Base-by-base conservation (phyloP, 1,140 invertebrate species). In the Sycophila sp. region DNA sequence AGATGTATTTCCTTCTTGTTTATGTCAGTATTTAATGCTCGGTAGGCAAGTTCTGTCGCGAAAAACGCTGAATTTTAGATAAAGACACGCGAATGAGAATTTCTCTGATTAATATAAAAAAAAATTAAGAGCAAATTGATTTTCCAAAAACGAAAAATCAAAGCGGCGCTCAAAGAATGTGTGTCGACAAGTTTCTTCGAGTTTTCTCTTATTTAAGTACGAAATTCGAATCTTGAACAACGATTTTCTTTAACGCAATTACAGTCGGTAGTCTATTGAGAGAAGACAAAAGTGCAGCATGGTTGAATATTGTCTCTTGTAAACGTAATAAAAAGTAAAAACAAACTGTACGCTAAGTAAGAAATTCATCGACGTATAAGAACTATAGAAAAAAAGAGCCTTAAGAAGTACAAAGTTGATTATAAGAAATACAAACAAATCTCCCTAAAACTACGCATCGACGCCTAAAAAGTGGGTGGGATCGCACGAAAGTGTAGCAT, bases 381-480 rank as follows among this genome's bases (percentile, higher is more conserved):
- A 80, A 79, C 75, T 81, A 81, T 79, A 82, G 79, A 81, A 81
- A 82, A 77, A 76, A 76, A 69, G 68, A 72, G 72, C 67, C 78
- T 83, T 83, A 81, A 75, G 78, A 76, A 78, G 76, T 85, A 85
- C 56, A 75, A 80, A 80, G 76, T 56, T 78, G 77, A 79, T 80
- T 85, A 83, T 77, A 83, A 82, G 72, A 83, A 84, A 81, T 81
- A 85, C 79, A 83, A 85, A 83, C 79, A 78, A 78, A 78, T 83
- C 72, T 76, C 73, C 75, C 75, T 81, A 81, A 64, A 79, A 75
- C 78, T 81, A 81, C 76, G 71, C 75, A 76, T 82, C 73, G 77
- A 78, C 82, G 78, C 75, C 76, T 80, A 75, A 77, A 71, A 71
- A 70, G 60, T 76, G 76, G 71, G 74, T 78, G 77, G 78, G 73